These are phyloP conservation scores for Gopherus flavomarginatus DNA, from an alignment of 2,113 vertebrate species.

Conservation along the genomic window DNA sequence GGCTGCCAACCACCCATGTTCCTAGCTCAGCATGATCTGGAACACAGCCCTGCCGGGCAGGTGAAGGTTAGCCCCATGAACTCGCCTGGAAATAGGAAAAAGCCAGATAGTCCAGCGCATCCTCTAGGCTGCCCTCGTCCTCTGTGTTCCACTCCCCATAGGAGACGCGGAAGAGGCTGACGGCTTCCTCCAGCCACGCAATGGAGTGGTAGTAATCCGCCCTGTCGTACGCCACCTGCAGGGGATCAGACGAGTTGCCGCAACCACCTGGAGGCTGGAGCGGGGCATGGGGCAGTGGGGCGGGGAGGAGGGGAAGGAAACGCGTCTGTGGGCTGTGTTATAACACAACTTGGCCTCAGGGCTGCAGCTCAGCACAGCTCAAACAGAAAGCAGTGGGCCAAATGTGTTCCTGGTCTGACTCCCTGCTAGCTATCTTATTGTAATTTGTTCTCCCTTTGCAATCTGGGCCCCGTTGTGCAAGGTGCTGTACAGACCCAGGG, in stretches of 20 bases:
- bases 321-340: too few relatives aligned
- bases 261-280: accelerated
- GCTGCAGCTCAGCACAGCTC: too few relatives aligned
- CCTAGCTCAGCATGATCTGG: neutral
- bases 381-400: neutral
- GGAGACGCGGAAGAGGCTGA: conserved; percentile 84
- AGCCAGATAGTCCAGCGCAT: conserved; percentile 92
- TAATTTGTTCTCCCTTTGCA: neutral
- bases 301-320: neutral
- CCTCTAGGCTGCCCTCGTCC: conserved; percentile 88
- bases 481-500: neutral
- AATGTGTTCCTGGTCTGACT: neutral
- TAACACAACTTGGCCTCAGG: neutral
- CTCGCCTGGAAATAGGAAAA: conserved; percentile 92
- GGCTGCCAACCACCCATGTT: neutral
- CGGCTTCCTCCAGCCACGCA: conserved; percentile 91
- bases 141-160: conserved; percentile 86
- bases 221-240: conserved; percentile 91
- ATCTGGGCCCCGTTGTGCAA: neutral
- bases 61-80: accelerated
- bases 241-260: neutral
- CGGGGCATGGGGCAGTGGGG: neutral
- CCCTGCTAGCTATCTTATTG: neutral
- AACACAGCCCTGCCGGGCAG: too few relatives aligned
- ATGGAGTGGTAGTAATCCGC: conserved; percentile 94